These are phyloP conservation scores for Triops longicaudatus DNA, from an alignment of 1,140 invertebrate genomes.

Conservation along the genomic window DNA sequence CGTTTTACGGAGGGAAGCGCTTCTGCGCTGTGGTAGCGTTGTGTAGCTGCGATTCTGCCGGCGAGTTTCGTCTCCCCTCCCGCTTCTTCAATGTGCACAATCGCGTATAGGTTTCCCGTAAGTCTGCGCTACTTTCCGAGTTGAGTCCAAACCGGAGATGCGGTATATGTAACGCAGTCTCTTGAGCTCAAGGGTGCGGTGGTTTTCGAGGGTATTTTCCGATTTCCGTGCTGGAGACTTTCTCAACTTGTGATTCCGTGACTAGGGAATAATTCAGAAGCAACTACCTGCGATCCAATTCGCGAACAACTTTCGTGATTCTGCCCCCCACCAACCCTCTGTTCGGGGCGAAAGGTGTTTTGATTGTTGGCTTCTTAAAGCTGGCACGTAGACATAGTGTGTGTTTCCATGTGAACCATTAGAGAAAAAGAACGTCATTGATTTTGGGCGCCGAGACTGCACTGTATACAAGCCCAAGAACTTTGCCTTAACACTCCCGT, in stretches of 20 bases:
- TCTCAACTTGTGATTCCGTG: background rate
- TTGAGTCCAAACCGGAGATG: background rate
- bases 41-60: background rate
- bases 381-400: background rate
- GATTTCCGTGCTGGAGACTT: background rate
- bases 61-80: background rate
- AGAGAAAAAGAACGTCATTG: background rate
- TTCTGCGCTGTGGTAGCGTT: background rate
- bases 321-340: background rate
- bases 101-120: background rate
- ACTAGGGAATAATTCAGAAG: background rate
- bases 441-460: background rate
- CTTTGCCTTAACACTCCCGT: no score
- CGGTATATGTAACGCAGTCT: background rate
- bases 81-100: background rate
- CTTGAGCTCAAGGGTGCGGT: background rate
- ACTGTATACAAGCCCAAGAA: background rate
- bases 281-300: background rate
- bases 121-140: background rate
- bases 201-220: background rate
- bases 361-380: background rate
- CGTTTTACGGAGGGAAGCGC: background rate
- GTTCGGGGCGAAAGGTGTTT: background rate
- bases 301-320: background rate
- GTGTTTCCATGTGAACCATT: conserved; percentile 15